Percentiles rank a stretch among this genome's conserved stretches.
Evolutionary conservation across 2,113 vertebrate genomes (phyloP).

Genomic region (Limnothrissa miodon): DNA sequence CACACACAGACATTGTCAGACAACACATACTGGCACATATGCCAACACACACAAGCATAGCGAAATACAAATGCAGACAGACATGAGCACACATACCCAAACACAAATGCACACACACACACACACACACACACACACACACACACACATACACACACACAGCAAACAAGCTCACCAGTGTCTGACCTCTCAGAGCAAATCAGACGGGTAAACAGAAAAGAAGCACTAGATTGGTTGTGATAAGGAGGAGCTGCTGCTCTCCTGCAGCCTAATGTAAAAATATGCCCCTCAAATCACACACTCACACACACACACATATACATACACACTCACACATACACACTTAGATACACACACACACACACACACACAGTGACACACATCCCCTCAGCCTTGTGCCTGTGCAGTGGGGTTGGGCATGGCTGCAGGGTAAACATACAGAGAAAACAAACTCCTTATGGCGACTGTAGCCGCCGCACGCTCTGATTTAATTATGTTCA

Average conservation of each 20-base stretch:
- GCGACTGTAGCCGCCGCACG: slow-evolving; percentile 51
- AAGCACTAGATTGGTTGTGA: slow-evolving; percentile 53
- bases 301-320: no score
- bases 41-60: no score
- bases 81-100: not conserved
- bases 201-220: slow-evolving; percentile 42
- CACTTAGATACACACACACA: not conserved
- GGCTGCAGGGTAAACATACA: slow-evolving; percentile 25
- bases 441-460: slow-evolving; percentile 55
- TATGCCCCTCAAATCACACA: slow-evolving; percentile 46
- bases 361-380: not conserved
- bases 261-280: slow-evolving; percentile 61
- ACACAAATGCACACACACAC: not conserved
- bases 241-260: slow-evolving; percentile 61
- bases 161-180: slow-evolving; percentile 30
- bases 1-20: not conserved
- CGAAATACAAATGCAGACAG: not conserved
- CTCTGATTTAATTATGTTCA: slow-evolving; percentile 65
- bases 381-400: slow-evolving; percentile 31
- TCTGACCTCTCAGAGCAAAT: slow-evolving; percentile 51
- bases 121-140: slow-evolving; percentile 8
- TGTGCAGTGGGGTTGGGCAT: not conserved
- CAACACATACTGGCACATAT: not conserved
- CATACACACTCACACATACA: no score
- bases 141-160: no score